Evolutionary conservation across 2,888 invertebrate species (phyloP).

Genomic region (Podabrus alpinus): DNA sequence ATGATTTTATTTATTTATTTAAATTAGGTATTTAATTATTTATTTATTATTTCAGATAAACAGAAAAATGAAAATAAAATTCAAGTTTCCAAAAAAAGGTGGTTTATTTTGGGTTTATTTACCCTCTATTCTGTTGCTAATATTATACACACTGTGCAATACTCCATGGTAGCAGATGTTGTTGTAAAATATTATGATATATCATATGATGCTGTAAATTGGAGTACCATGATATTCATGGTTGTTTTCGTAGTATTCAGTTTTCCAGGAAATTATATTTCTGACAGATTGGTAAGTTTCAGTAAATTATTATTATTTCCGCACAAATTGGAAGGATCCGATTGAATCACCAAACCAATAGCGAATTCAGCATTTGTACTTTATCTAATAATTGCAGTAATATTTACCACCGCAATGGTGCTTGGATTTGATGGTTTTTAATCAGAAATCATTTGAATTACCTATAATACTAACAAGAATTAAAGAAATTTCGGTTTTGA

Average conservation of each 20-base stretch:
- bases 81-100: conserved; percentile 58
- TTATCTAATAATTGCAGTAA: too few relatives aligned
- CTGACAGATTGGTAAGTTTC: conserved; percentile 49
- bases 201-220: conserved; percentile 77
- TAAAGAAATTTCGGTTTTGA: too few relatives aligned
- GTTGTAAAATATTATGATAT: conserved; percentile 78
- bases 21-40: too few relatives aligned
- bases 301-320: background rate
- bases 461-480: too few relatives aligned
- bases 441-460: too few relatives aligned
- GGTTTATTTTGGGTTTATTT: conserved; percentile 85
- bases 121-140: conserved; percentile 88
- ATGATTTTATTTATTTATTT: too few relatives aligned
- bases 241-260: conserved; percentile 94
- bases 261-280: conserved; percentile 94
- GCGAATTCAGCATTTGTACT: too few relatives aligned
- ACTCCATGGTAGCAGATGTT: conserved; percentile 88
- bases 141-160: conserved; percentile 96
- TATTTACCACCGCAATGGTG: too few relatives aligned
- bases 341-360: too few relatives aligned
- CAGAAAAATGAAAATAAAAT: background rate
- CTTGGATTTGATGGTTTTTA: too few relatives aligned
- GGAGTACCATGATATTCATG: conserved; percentile 99
- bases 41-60: background rate
- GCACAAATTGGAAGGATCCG: too few relatives aligned